A percentile compares a stretch with the other conserved stretches of the same genome.
phyloP scores from a whole-genome alignment of 2,888 invertebrate species.

The Ochropleura plecta region DNA sequence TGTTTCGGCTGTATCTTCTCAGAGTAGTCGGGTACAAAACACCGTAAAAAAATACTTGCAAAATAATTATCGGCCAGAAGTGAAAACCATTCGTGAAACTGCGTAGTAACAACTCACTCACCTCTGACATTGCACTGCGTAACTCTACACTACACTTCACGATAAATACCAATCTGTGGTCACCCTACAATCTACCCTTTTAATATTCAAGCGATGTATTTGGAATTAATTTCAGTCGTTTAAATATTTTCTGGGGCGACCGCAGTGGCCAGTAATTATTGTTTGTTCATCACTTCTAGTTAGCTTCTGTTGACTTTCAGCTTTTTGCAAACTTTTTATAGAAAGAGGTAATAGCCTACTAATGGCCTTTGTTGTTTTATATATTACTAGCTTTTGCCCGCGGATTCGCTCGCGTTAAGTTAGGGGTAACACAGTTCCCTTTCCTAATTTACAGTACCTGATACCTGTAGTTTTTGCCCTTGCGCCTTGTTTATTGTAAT shows the following conservation, averaged over 20 bases:
- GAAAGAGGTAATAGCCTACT: background rate
- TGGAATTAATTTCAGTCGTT: slow-evolving; percentile 84
- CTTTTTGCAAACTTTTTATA: slow-evolving; percentile 47
- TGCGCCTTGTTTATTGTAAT: too few relatives aligned
- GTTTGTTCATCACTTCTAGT: slow-evolving; percentile 78
- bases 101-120: background rate
- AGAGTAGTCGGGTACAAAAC: too few relatives aligned
- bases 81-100: too few relatives aligned
- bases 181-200: slow-evolving; percentile 79
- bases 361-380: slow-evolving; percentile 1
- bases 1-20: too few relatives aligned
- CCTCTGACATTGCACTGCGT: background rate
- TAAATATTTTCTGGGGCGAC: slow-evolving; percentile 79
- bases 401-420: too few relatives aligned
- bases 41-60: too few relatives aligned
- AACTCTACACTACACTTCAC: background rate
- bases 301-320: slow-evolving; percentile 63
- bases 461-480: too few relatives aligned
- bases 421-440: too few relatives aligned
- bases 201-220: slow-evolving; percentile 82
- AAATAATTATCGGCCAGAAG: too few relatives aligned
- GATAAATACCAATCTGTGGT: slow-evolving; percentile 52
- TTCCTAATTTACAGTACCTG: too few relatives aligned
- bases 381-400: too few relatives aligned
- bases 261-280: slow-evolving; percentile 76